A percentile compares a stretch with the other conserved stretches of the same genome.
Evolutionary conservation across 2,888 invertebrate genomes (phyloP).

Genomic region (Caradrina clavipalpis): DNA sequence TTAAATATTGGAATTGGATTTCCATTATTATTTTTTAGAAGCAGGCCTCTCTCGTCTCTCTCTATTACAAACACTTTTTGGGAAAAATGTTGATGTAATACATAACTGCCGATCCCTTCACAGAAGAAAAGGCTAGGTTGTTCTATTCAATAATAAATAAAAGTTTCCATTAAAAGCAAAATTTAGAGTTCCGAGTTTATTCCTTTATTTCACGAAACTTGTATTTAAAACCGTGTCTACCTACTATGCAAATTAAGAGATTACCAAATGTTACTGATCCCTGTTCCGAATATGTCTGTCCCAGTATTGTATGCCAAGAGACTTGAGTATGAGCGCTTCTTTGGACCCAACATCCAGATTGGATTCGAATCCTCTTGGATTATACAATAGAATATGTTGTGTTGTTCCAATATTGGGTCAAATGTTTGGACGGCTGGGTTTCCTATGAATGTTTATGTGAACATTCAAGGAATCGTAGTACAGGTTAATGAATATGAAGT

Average conservation of each 20-base stretch:
- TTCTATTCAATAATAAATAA: too few species aligned
- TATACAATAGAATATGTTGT: slow-evolving; percentile 30
- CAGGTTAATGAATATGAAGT: slow-evolving; percentile 6
- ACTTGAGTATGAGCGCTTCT: slow-evolving; percentile 42
- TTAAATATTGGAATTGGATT: too few species aligned
- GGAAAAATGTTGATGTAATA: too few species aligned
- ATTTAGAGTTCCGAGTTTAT: too few species aligned
- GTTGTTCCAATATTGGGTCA: slow-evolving; percentile 28
- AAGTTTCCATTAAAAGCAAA: too few species aligned
- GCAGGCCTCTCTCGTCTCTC: too few species aligned
- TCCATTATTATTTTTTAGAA: too few species aligned
- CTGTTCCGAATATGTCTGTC: slow-evolving; percentile 21
- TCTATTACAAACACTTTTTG: too few species aligned
- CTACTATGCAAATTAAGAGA: slow-evolving; percentile 39
- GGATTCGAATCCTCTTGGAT: slow-evolving; percentile 46
- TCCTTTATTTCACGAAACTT: neutral
- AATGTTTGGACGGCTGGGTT: slow-evolving; percentile 12
- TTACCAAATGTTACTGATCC: slow-evolving; percentile 22
- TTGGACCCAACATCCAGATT: slow-evolving; percentile 51
- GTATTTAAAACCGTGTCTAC: slow-evolving; percentile 3
- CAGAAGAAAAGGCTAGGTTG: too few species aligned
- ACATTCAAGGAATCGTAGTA: neutral
- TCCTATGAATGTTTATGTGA: neutral
- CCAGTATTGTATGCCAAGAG: slow-evolving; percentile 38
- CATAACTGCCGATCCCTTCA: too few species aligned